A percentile compares a stretch with the other conserved stretches of the same genome.
Evolutionary conservation across 2,113 vertebrate genomes (phyloP).

Genomic region (Plestiodon gilberti): DNA sequence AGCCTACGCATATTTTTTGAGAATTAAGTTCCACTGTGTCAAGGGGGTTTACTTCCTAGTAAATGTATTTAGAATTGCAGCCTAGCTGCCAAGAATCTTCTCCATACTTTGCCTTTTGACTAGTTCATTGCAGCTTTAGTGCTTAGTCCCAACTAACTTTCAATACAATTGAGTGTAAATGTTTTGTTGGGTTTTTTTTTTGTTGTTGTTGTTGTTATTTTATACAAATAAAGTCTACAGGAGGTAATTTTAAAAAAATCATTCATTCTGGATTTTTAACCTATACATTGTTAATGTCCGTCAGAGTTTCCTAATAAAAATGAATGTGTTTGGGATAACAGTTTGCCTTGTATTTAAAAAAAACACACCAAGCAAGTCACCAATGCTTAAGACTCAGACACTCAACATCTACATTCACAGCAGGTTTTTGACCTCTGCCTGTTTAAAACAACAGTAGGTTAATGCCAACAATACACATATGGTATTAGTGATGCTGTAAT

Average conservation of each 20-base stretch:
- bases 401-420: not conserved
- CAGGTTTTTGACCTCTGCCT: not conserved
- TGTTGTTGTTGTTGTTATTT: too few species aligned
- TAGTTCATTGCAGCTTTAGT: not conserved
- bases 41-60: too few species aligned
- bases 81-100: not conserved
- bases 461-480: not conserved
- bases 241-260: conserved; percentile 35
- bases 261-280: conserved; percentile 34
- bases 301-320: conserved; percentile 46
- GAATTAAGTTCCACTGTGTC: too few species aligned
- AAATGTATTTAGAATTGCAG: too few species aligned
- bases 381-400: too few species aligned
- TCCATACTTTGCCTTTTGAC: not conserved
- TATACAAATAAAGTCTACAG: not conserved
- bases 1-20: not conserved
- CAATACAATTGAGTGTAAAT: too few species aligned
- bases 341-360: not conserved
- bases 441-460: not conserved
- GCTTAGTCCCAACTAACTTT: not conserved
- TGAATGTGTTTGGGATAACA: not conserved
- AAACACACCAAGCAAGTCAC: not conserved
- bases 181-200: too few species aligned
- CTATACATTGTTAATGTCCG: conserved; percentile 56
- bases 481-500: not conserved